These are phyloP conservation scores for Cantharis flavilabris DNA, from an alignment of 2,888 invertebrate species.

Conservation along the genomic window DNA sequence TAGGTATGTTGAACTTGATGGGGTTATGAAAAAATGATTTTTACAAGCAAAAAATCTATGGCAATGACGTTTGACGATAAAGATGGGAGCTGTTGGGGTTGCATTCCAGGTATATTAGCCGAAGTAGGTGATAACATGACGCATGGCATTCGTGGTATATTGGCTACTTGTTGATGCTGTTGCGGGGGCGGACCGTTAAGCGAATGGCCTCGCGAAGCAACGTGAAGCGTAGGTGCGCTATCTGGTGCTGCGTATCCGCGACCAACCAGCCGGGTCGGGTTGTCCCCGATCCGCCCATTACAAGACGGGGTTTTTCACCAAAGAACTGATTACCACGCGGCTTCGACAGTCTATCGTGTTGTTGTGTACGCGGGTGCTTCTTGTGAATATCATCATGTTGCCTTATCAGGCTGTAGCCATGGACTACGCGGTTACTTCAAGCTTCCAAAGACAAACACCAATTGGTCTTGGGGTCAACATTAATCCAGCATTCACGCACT, in stretches of 20 bases:
- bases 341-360: slow-evolving; percentile 33
- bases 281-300: slow-evolving; percentile 47
- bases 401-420: slow-evolving; percentile 89
- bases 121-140: slow-evolving; percentile 46
- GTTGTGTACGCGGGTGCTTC: slow-evolving; percentile 36
- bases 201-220: slow-evolving; percentile 51
- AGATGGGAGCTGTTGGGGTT: slow-evolving; percentile 22
- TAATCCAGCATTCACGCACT: slow-evolving; percentile 87
- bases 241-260: slow-evolving; percentile 50
- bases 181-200: slow-evolving; percentile 49
- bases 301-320: slow-evolving; percentile 22
- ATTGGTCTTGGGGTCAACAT: slow-evolving; percentile 62
- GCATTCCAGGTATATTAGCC: slow-evolving; percentile 26
- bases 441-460: slow-evolving; percentile 50
- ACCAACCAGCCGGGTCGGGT: slow-evolving; percentile 52
- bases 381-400: slow-evolving; percentile 63
- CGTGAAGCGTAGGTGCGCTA: slow-evolving; percentile 44
- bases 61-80: slow-evolving; percentile 11
- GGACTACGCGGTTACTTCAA: slow-evolving; percentile 72
- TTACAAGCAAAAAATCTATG: neutral
- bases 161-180: slow-evolving; percentile 57
- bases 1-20: neutral
- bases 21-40: neutral
- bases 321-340: slow-evolving; percentile 24
- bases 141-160: slow-evolving; percentile 49